Conservation (phyloP, 1,140 invertebrate genomes). For the Drosophila sp. region DNA sequence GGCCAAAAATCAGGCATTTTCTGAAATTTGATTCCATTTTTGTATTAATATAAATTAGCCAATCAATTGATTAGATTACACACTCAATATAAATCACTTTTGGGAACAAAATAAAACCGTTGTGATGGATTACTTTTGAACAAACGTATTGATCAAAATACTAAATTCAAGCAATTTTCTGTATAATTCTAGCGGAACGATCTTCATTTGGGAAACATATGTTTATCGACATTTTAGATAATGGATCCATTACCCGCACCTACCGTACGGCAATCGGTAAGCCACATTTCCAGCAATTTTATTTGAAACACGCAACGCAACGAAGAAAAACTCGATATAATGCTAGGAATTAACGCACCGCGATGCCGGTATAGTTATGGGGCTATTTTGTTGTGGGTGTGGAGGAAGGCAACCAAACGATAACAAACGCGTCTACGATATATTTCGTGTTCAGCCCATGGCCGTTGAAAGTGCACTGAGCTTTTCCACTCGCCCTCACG, state of each 20-base stretch:
- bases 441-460: slow-evolving; percentile 68
- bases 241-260: slow-evolving; percentile 18
- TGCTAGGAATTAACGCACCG: neutral
- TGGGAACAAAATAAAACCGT: no score
- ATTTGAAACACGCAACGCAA: neutral
- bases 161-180: no score
- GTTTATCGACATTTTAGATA: neutral
- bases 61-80: no score
- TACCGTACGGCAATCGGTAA: slow-evolving; percentile 70
- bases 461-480: slow-evolving; percentile 64
- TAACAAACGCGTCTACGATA: slow-evolving; percentile 43
- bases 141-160: no score
- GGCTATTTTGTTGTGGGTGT: slow-evolving; percentile 6
- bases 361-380: neutral
- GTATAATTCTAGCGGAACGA: no score
- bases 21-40: no score
- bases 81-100: no score
- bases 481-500: slow-evolving; percentile 14
- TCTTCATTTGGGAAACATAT: neutral
- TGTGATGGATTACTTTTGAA: no score
- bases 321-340: slow-evolving; percentile 8
- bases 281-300: slow-evolving; percentile 59
- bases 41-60: no score
- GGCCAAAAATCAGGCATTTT: no score
- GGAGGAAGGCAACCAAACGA: slow-evolving; percentile 24